Base-by-base conservation (phyloP, 1,140 invertebrate species). In the Drosophila repletoides region DNA sequence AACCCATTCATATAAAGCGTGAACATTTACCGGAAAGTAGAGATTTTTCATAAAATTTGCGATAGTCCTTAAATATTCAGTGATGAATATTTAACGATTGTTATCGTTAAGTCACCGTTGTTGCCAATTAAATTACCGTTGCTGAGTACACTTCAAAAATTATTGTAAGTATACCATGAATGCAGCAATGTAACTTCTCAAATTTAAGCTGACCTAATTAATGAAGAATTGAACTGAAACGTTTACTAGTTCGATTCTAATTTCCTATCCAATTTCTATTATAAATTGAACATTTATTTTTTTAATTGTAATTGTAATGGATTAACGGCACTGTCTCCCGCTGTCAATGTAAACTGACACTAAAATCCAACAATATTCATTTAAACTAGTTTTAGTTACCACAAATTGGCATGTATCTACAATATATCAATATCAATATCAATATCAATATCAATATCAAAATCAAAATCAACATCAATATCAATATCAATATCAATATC, bases 1-100 rank as follows among this genome's bases (percentile, higher is more conserved):
- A 24, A 45, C 29, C 43, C 53, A 12, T 69, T 73, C n/a, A 87
- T 88, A 88, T 88, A 88, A 88, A 88, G 74, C 72, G 60, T 88
- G 87, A 83, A 88, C 87, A 88, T 88, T 88, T 88, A 73, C 87
- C 87, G 87, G 87, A 88, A 88, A 77, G 76, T 88, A 77, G 64
- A 67, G 69, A 83, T 81, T 33, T 74, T 38, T 63, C 9, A 70
- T 59, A 55, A 41, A 21, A 49, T 36, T 43, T 41, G 70, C 77
- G 77, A 83, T 77, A 53, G 46, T 81, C 79, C 55, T 81, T 81
- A 81, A 81, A 81, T 84, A 83, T 81, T 81, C 72, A 64, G 10
- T 21, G 1, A 38, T 51, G 64, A 87, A 86, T 86, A 68, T 84
- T 86, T 84, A 79, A 72, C 21, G 76, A 64, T 77, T 21, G 10